Base-by-base conservation (phyloP, 2,888 invertebrate species). In the Osmoderma eremita region DNA sequence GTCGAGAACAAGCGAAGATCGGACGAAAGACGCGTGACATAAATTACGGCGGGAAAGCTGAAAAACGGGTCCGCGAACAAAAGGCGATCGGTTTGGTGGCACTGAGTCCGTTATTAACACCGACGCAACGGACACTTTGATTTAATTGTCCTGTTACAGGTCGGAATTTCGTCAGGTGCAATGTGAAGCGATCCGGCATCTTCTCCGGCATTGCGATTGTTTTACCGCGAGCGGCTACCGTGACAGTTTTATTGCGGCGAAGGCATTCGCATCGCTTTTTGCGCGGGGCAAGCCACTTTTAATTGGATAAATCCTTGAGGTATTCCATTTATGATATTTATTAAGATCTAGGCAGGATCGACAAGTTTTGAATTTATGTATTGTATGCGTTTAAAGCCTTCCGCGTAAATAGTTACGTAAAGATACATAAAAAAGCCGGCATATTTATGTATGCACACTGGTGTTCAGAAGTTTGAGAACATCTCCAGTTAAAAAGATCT, bases 131-230 rank as follows among this genome's bases (percentile, higher is more conserved):
- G 73, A 78, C 78, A 75, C 76, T 75, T 79, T 79, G 80, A 80
- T 80, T 79, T 80, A 80, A 79, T 80, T 79, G 79, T 78, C 65
- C 49, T 48, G 56, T 42, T 65, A 30, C 72, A 76, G 77, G 73
- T 70, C 74, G 77, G 78, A 78, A 78, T 79, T 77, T 76, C 75
- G 72, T 77, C 76, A 78, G 77, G 78, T 78, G 78, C 78, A 77
- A 76, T 69, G 71, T 71, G 69, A 71, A 67, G 72, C 72, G 71
- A 63, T 64, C 63, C 66, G 73, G 71, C 71, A 73, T 73, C 68
- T 65, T 66, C 65, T 61, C 67, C 70, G 69, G 30, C 73, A 70
- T 73, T 69, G 69, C 67, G 70, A 71, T 69, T 71, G 70, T 72
- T 73, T 70, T 65, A 68, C 70, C 67, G 67, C 67, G 51, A 72